phyloP scores from a whole-genome alignment of 2,113 vertebrate genomes.

The Paratilapia polleni region DNA sequence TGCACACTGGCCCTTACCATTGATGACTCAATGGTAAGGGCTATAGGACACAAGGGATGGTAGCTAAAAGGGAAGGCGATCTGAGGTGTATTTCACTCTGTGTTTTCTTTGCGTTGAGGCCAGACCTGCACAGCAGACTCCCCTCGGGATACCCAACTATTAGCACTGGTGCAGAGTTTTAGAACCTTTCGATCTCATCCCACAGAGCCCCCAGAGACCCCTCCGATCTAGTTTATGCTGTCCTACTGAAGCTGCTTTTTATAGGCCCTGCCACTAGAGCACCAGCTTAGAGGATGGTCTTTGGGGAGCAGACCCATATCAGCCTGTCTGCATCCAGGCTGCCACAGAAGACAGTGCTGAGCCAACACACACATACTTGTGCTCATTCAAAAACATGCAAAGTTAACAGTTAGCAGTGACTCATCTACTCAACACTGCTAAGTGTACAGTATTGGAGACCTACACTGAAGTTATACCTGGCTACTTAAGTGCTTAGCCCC shows the following conservation, averaged over 20 bases:
- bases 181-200: constrained; percentile 41
- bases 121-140: constrained; percentile 20
- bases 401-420: constrained; percentile 49
- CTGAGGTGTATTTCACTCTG: not conserved
- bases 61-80: constrained; percentile 6
- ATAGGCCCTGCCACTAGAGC: constrained; percentile 58
- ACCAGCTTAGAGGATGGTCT: constrained; percentile 42
- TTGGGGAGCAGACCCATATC: constrained; percentile 75
- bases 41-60: constrained; percentile 6
- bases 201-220: constrained; percentile 32
- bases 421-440: not conserved
- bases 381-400: constrained; percentile 19
- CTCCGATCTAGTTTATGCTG: constrained; percentile 78
- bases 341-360: constrained; percentile 2
- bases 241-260: constrained; percentile 73
- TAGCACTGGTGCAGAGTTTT: constrained; percentile 25
- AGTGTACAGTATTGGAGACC: not conserved
- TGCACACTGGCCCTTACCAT: too few relatives aligned
- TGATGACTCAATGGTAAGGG: constrained; percentile 8
- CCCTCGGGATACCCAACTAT: constrained; percentile 17
- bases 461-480: not conserved
- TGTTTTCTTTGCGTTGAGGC: constrained; percentile 9
- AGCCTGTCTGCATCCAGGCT: constrained; percentile 39
- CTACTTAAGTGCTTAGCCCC: not conserved
- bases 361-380: constrained; percentile 31